phyloP scores from a whole-genome alignment of 1,140 invertebrate genomes.

The Philotrypesis tridentata region DNA sequence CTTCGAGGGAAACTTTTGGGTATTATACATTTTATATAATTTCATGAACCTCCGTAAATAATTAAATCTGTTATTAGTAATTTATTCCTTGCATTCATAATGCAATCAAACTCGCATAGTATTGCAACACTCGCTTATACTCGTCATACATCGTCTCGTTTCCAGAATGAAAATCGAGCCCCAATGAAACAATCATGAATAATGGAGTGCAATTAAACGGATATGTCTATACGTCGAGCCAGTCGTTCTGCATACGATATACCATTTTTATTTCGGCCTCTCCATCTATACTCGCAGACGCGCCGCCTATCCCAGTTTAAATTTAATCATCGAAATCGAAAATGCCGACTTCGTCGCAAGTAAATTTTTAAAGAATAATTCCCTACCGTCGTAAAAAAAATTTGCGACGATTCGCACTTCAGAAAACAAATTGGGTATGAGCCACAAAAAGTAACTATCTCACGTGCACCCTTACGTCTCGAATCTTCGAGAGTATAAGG shows the following conservation, averaged over 20 bases:
- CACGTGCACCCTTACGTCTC: not conserved
- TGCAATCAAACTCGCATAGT: conserved; percentile 10
- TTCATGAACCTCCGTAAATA: too few relatives aligned
- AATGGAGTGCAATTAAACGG: conserved; percentile 39
- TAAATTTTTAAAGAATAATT: conserved; percentile 17
- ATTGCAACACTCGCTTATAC: not conserved
- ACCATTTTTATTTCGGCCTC: conserved; percentile 14
- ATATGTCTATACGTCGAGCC: not conserved
- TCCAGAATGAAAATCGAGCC: conserved; percentile 23
- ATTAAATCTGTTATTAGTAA: not conserved
- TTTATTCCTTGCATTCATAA: conserved; percentile 13
- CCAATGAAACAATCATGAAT: conserved; percentile 38
- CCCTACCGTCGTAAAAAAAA: not conserved
- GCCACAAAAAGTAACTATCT: too few relatives aligned
- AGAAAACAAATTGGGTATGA: not conserved
- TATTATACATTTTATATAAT: too few relatives aligned
- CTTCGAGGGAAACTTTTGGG: too few relatives aligned
- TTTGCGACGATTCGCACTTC: not conserved
- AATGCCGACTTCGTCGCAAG: not conserved
- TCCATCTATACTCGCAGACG: not conserved
- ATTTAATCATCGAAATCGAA: conserved; percentile 25
- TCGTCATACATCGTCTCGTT: not conserved
- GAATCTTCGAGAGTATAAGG: not conserved
- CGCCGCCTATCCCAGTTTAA: too few relatives aligned
- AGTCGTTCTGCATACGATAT: conserved; percentile 9